Base-by-base conservation (phyloP, 2,888 invertebrate species). In the Octonoba sinensis region DNA sequence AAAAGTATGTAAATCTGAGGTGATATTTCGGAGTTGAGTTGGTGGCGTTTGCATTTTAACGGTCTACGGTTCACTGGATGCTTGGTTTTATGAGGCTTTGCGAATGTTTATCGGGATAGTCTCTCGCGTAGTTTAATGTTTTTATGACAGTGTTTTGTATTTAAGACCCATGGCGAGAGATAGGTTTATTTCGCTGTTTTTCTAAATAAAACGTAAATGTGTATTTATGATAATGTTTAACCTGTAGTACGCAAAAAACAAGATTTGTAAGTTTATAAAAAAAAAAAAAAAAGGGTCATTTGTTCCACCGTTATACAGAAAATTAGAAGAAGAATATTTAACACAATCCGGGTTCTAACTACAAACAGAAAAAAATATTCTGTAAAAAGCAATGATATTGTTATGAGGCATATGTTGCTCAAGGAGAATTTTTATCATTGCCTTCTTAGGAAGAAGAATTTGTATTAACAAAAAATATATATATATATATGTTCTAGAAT, bases 1-100 rank as follows among this genome's bases (percentile, higher is more conserved):
- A 70, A 76, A 76, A 47, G 76, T 70, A 76, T 76, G 76, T 69
- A 76, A 76, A 76, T 76, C 62, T 49, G 67, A 46, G n/a, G 36
- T 18, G 16, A 47, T 59, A 44, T 56, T 15, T 16, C 20, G 54
- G 56, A 13, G 20, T 16, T 3, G 36, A 11, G 72, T 24, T 2
- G 24, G 24, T 36, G 36, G 49, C 51, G n/a, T 60, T 36, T 56
- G 47, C 51, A 72, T 62, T 62, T 72, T 72, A 51, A 62, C 60
- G 51, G 44, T 60, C 47, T 24, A 49, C 36, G 47, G 59, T 65
- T n/a, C 62, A 46, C 27, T 62, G 70, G 59, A 47, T 47, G 70
- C 36, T 59, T 72, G 73, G 56, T 65, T 73, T 73, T 73, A 73
- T 59, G 73, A 73, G 47, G 49, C 57, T 65, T 73, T 73, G 65